These are phyloP conservation scores for Triplophysa yarkandensis DNA, from an alignment of 2,797 vertebrate genomes.

Conservation along the genomic window DNA sequence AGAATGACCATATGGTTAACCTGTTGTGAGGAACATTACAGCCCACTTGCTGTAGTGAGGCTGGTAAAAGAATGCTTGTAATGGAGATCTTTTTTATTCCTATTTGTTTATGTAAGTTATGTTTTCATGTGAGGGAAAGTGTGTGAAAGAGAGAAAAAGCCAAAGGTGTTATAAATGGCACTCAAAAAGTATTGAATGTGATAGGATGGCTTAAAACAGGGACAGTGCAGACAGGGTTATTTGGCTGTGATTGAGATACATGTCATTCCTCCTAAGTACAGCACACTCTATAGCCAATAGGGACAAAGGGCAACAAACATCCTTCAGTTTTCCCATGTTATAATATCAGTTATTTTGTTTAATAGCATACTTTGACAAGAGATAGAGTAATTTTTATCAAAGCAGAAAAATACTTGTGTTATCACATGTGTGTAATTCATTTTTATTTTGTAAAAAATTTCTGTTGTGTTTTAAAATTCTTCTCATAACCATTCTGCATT, in stretches of 20 bases:
- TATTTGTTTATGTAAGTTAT: too few species aligned
- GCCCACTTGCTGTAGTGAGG: neutral
- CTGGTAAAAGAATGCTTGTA: neutral
- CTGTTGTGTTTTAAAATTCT: too few species aligned
- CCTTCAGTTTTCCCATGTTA: neutral
- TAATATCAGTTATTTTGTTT: neutral
- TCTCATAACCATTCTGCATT: too few species aligned
- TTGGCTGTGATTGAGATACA: conserved; percentile 23
- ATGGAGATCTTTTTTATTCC: conserved; percentile 5
- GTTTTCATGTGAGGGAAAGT: neutral
- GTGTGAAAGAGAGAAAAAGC: neutral
- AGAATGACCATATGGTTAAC: neutral
- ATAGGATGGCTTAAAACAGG: conserved; percentile 32
- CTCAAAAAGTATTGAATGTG: conserved; percentile 14
- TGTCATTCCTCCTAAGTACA: conserved; percentile 6
- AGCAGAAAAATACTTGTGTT: neutral
- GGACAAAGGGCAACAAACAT: conserved; percentile 5
- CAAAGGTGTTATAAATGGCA: conserved; percentile 12
- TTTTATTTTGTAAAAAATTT: neutral
- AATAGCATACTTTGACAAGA: neutral
- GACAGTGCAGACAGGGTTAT: conserved; percentile 22
- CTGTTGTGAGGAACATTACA: neutral
- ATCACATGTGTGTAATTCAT: neutral
- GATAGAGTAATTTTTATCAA: neutral
- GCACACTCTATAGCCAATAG: neutral